Evolutionary conservation across 2,113 vertebrate genomes (phyloP).

Genomic region (Harpagus bidentatus): DNA sequence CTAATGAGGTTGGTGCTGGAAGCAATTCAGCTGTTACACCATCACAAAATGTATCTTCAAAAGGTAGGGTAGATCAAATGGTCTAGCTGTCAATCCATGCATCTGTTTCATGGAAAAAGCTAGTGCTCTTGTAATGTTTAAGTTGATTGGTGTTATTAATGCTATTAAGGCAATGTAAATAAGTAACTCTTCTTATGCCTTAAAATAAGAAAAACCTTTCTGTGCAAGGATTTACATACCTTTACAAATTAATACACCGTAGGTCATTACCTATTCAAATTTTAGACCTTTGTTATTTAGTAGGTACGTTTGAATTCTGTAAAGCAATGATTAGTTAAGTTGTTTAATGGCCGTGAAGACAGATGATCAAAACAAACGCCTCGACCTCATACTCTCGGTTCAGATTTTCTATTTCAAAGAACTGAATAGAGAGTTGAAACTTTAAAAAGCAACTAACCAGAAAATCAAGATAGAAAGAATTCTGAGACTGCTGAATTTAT

Average conservation of each 20-base stretch:
- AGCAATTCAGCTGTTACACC: background rate
- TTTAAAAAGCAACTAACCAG: background rate
- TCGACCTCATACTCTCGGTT: background rate
- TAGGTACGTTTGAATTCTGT: background rate
- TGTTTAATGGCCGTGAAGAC: background rate
- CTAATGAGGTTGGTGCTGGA: constrained; percentile 55
- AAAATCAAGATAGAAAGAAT: background rate
- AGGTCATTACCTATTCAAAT: background rate
- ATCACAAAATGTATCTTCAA: background rate
- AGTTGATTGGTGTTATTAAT: background rate
- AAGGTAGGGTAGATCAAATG: constrained; percentile 9
- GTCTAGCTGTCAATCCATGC: background rate
- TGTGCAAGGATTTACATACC: background rate
- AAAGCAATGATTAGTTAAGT: background rate
- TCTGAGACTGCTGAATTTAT: background rate
- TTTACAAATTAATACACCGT: background rate
- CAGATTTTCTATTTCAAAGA: background rate
- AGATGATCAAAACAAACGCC: background rate
- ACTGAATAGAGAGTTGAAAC: background rate
- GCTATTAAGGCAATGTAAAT: background rate
- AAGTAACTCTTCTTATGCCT: background rate
- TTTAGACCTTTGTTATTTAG: background rate
- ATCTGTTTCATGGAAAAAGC: background rate
- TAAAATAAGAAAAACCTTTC: background rate
- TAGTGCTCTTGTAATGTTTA: background rate